A percentile compares a stretch with the other conserved stretches of the same genome.
These are phyloP conservation scores for Pogonocichla stellata DNA, from an alignment of 2,113 vertebrate genomes.

Conservation along the genomic window DNA sequence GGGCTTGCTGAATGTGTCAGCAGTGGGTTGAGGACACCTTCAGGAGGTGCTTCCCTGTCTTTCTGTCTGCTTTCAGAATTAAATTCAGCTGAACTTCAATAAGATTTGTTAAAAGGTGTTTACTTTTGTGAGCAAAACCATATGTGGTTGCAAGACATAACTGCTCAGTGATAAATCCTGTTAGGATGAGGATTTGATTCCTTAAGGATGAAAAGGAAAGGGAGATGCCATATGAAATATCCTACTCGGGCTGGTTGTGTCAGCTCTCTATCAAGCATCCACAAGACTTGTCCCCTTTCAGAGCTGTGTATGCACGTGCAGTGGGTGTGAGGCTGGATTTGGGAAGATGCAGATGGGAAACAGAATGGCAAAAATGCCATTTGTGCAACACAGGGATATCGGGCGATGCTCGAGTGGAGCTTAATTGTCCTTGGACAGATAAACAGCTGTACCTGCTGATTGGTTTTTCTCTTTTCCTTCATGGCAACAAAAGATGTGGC, in stretches of 20 bases:
- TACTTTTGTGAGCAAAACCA: neutral
- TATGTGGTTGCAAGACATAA: neutral
- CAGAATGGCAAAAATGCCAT: neutral
- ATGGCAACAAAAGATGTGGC: neutral
- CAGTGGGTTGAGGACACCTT: neutral
- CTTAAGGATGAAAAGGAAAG: neutral
- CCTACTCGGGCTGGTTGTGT: neutral
- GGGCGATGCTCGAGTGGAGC: neutral
- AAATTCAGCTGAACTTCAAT: neutral
- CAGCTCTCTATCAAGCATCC: neutral
- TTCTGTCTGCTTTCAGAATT: neutral
- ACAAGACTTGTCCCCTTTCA: neutral
- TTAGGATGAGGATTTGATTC: neutral
- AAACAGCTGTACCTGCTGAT: neutral
- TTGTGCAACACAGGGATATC: neutral
- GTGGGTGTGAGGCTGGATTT: neutral
- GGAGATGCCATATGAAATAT: neutral
- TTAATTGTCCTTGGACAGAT: neutral
- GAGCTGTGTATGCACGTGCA: rapidly evolving
- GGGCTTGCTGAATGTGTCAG: neutral
- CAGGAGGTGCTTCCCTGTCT: neutral
- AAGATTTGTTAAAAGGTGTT: neutral
- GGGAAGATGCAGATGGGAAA: neutral
- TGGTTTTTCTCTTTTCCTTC: neutral
- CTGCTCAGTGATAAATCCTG: neutral